Evolutionary conservation across 2,888 invertebrate genomes (phyloP).

Genomic region (Schizotus pectinicornis): DNA sequence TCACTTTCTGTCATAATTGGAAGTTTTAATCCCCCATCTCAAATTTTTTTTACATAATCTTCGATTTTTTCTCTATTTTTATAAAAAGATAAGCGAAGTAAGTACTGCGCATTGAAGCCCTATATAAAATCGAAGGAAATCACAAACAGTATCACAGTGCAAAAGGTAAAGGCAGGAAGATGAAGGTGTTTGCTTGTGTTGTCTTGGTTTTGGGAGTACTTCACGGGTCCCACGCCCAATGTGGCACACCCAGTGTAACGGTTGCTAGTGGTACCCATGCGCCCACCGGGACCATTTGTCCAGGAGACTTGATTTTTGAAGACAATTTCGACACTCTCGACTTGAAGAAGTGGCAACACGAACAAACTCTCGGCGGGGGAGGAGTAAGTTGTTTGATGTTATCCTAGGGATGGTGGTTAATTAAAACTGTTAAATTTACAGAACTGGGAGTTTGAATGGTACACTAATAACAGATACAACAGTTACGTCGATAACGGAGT

Average conservation of each 20-base stretch:
- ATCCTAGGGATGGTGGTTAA: not conserved
- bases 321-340: slow-evolving; percentile 68
- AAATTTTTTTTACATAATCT: too few species aligned
- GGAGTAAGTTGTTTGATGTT: slow-evolving; percentile 60
- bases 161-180: too few species aligned
- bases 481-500: slow-evolving; percentile 66
- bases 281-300: slow-evolving; percentile 57
- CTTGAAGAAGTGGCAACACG: slow-evolving; percentile 69
- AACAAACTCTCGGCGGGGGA: slow-evolving; percentile 69
- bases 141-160: too few species aligned
- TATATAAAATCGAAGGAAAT: too few species aligned
- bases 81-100: too few species aligned
- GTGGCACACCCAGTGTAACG: slow-evolving; percentile 58
- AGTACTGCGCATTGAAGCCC: too few species aligned
- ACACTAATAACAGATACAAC: slow-evolving; percentile 71
- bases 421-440: slow-evolving; percentile 62
- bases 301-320: slow-evolving; percentile 67
- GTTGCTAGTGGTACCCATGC: slow-evolving; percentile 63
- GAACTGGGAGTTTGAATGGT: slow-evolving; percentile 78
- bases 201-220: slow-evolving; percentile 2
- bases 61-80: too few species aligned
- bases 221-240: slow-evolving; percentile 36
- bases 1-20: too few species aligned
- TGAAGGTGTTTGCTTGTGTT: too few species aligned
- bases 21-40: too few species aligned